phyloP scores from a whole-genome alignment of 2,888 invertebrate genomes.

The Eristalinus aeneus region DNA sequence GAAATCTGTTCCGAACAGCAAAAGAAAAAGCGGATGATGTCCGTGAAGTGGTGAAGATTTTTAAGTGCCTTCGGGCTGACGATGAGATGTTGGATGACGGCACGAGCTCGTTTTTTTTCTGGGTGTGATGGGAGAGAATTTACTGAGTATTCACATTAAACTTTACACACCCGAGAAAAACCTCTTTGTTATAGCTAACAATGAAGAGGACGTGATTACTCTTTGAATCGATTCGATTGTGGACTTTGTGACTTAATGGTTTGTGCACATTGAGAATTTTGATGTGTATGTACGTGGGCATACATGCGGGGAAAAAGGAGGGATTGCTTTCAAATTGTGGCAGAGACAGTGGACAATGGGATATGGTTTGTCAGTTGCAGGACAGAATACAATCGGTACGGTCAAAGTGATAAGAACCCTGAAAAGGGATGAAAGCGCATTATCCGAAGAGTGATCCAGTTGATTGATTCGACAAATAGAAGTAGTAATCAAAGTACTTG shows the following conservation, averaged over 20 bases:
- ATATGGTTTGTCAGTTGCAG: neutral
- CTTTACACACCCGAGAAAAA: constrained; percentile 14
- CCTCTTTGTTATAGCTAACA: neutral
- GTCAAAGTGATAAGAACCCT: neutral
- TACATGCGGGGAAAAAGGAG: neutral
- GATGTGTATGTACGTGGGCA: neutral
- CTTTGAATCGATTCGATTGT: neutral
- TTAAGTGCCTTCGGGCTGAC: neutral
- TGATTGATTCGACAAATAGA: too few species aligned
- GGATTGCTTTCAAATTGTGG: neutral
- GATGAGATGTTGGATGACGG: neutral
- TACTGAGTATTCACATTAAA: neutral
- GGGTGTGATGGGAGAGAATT: neutral
- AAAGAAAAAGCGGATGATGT: constrained; percentile 5
- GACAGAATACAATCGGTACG: neutral
- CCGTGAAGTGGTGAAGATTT: constrained; percentile 1
- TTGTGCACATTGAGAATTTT: neutral
- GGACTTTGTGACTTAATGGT: neutral
- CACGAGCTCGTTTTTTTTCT: neutral
- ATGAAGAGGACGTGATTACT: neutral
- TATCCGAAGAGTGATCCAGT: neutral
- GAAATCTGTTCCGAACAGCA: constrained; percentile 15
- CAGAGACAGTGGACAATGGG: neutral
- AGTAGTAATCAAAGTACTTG: too few species aligned
- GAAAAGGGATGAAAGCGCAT: neutral